Percentiles rank a stretch among this genome's conserved stretches.
phyloP scores from a whole-genome alignment of 64 coral and sea anemone genomes.

The Acropora yongei region DNA sequence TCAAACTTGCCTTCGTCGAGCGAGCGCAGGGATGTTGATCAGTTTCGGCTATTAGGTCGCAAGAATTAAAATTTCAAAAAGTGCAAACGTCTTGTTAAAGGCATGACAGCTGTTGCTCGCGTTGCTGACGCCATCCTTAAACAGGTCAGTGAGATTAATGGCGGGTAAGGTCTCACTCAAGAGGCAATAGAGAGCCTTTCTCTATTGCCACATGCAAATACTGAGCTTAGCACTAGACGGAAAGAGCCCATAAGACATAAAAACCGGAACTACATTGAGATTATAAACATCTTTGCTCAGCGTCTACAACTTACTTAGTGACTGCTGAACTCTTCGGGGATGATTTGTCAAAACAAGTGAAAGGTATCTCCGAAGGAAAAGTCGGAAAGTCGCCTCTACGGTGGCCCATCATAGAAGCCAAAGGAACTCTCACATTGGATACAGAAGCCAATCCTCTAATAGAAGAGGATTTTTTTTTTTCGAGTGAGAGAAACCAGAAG shows the following conservation, averaged over 20 bases:
- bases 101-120: constrained; percentile 19
- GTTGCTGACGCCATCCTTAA: neutral
- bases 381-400: neutral
- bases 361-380: neutral
- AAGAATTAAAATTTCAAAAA: constrained; percentile 21
- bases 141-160: neutral
- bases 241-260: neutral
- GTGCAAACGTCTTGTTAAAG: constrained; percentile 50
- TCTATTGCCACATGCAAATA: neutral
- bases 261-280: neutral
- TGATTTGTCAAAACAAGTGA: neutral
- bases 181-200: constrained; percentile 4
- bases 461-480: neutral
- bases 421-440: neutral
- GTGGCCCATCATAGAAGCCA: neutral
- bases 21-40: neutral
- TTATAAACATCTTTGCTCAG: constrained; percentile 1
- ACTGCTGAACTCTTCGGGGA: constrained; percentile 12
- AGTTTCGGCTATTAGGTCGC: neutral
- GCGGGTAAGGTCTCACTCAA: neutral
- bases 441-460: neutral
- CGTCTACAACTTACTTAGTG: constrained; percentile 1
- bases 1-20: neutral
- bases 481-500: neutral
- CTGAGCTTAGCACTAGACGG: neutral